Base-by-base conservation (phyloP, 2,113 vertebrate genomes). In the Heterotilapia buettikoferi region DNA sequence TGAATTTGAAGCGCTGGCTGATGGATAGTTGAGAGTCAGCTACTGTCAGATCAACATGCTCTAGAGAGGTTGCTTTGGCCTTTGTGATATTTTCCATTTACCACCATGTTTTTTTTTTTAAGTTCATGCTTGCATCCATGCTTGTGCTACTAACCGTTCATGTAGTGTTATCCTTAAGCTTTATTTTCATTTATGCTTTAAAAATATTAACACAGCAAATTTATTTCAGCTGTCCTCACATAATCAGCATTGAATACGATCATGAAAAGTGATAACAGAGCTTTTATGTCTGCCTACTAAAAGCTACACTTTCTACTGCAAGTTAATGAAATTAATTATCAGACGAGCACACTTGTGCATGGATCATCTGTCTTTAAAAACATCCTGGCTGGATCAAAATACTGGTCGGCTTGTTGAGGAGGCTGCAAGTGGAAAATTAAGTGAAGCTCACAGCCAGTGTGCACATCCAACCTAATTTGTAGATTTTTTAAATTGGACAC, bases 281-380 rank as follows among this genome's bases (percentile, higher is more conserved):
- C 84, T 91, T 92, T 91, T 85, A 61, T 86, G 78, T 71, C 52
- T 80, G 71, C 36, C 52, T 56, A 31, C 47, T 89, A 88, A 87
- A 53, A 90, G 86, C 31, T 26, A 38, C 26, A 16, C 33, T 85
- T 84, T 91, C 87, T 88, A 66, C 85, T 50, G 81, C 59, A 82
- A 85, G 83, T 90, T 85, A 85, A 56, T 50, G 81, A 85, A 89
- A 88, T 85, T 85, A 86, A 93, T 92, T 87, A 90, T 84, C 90
- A 92, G 90, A 85, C 73, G 38, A 92, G 94, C 87, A 83, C 88
- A 90, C 40, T 16, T 59, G 36, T 87, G 84, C 61, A 71, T 40
- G 79, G 85, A 88, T 91, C 80, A 85, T 83, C 71, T 86, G 86
- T 90, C 91, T 91, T 94, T 92, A 87, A 92, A 90, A 90, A 82